Evolutionary conservation across 92 coral and sea anemone genomes (phyloP), one percentile per base, ranked within the genome.

Genomic region (Muricea muricata): DNA sequence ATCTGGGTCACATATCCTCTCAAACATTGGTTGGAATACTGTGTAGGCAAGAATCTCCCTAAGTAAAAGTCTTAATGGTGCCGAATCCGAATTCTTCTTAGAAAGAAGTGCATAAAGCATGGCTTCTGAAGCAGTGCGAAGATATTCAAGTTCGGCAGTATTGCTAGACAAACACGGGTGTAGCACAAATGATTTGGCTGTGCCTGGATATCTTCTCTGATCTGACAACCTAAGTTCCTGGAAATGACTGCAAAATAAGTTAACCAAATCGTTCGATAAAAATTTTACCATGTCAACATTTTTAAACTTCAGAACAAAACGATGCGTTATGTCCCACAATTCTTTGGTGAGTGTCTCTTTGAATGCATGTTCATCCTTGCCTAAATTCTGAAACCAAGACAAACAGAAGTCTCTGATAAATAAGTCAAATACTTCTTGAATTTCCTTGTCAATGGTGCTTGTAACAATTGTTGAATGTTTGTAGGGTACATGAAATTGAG

Each of bases 1-100:
- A 85, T 96, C 97, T 33, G 99, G 99, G 74, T 96, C 99, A 86
- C 99, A 96, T 34, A 96, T 78, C 92, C 89, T 88, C 57, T 96
- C 98, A 48, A 97, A 92, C 41, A 96, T 78, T 15, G 99, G 99
- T 80, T 90, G 95, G 60, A 96, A 92, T 31, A 93, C 99, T 55
- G 97, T 91, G 70, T 85, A 96, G 4, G 99, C 97, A 61, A 96
- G 79, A 82, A 96, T 91, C 80, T 96, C 99, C 24, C 95, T 88
- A 71, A 96, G 65, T 50, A 96, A 91, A 25, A 87, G 85, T 26
- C 94, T 91, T 91, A 96, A 80, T 24, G 91, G 89, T 20, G 94
- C 55, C 69, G 97, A 96, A 42, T 85, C 83, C 37, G 99, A 86
- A 74, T 90, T 93, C 74, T 80, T 87, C 17, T 75, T 83, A 46